Evolutionary conservation across 2,888 invertebrate genomes (phyloP), one percentile per base, ranked within the genome.

Genomic region (Anagyrus pseudococci): DNA sequence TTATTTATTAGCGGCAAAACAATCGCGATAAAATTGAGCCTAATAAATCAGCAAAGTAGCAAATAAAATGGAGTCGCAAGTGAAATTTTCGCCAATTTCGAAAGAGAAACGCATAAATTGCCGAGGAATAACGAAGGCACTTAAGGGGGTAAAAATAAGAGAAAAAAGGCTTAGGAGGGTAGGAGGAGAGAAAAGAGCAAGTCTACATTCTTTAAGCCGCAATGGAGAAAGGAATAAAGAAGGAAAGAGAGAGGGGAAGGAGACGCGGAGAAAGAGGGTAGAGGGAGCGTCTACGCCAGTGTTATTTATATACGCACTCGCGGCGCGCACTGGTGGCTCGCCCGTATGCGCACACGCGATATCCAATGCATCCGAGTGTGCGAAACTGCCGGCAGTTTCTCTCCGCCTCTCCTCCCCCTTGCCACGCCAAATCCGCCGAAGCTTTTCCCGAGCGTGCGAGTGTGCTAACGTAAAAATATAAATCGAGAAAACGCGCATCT

Each of bases 401-500:
- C 29, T 10, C 22, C 37, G 23, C 22, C 40, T 52, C 19, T 52
- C 41, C 52, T 52, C 37, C 46, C 52, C 55, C 29, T 13, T 13
- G 29, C 20, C 29, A 17, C 23, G 57, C 62, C 40, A 46, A 56
- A 56, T 23, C 56, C 44, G 33, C 50, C 2, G 23, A n/a, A 56
- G 50, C 56, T 56, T 55, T 61, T 55, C 61, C 55, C 19, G n/a
- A 1, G 33, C 44, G 37, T 44, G 10, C 53, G 10, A n/a, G 33
- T 20, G 19, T 19, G 13, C 17, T 2, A 19, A 20, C 15, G 33
- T 47, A 64, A 64, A 64, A 61, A 64, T 64, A 64, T 58, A 60
- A 61, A 58, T 58, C 54, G 64, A 58, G 60, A 64, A 64, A 60
- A 58, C 57, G 57, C 57, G 57, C 61, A 49, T 61, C 56, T 58